Conservation (phyloP, 2,113 vertebrate genomes). For the Barbus barbus region DNA sequence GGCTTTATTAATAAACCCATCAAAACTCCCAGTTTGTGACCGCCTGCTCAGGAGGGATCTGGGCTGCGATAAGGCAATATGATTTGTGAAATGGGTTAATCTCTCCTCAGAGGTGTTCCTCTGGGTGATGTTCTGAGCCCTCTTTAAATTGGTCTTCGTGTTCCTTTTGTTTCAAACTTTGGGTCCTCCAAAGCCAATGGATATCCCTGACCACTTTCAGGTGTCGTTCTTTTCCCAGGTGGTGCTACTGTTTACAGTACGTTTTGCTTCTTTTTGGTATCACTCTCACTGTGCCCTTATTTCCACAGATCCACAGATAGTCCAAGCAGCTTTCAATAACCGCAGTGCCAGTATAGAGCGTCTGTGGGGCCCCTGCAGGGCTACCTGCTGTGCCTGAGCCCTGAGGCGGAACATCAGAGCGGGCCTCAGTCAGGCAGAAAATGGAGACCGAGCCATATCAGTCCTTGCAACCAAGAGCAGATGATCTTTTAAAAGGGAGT, state of each 20-base stretch:
- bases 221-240: not conserved
- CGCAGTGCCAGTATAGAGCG: not conserved
- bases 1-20: constrained; percentile 67
- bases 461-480: constrained; percentile 59
- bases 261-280: constrained; percentile 11
- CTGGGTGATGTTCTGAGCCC: constrained; percentile 59
- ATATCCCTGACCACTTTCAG: not conserved
- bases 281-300: not conserved
- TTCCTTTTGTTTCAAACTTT: constrained; percentile 26
- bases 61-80: constrained; percentile 67
- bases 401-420: constrained; percentile 62
- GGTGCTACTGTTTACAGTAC: not conserved
- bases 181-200: not conserved
- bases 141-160: constrained; percentile 40
- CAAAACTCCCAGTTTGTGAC: constrained; percentile 62
- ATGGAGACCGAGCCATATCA: constrained; percentile 65
- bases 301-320: not conserved
- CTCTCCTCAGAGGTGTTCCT: constrained; percentile 59
- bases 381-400: constrained; percentile 46
- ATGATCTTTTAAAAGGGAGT: constrained; percentile 66
- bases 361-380: constrained; percentile 49
- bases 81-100: constrained; percentile 70
- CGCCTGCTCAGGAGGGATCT: constrained; percentile 61
- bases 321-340: constrained; percentile 6
- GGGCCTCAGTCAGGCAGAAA: constrained; percentile 72